Evolutionary conservation across 2,113 vertebrate species (phyloP).

Genomic region (Willisornis vidua): DNA sequence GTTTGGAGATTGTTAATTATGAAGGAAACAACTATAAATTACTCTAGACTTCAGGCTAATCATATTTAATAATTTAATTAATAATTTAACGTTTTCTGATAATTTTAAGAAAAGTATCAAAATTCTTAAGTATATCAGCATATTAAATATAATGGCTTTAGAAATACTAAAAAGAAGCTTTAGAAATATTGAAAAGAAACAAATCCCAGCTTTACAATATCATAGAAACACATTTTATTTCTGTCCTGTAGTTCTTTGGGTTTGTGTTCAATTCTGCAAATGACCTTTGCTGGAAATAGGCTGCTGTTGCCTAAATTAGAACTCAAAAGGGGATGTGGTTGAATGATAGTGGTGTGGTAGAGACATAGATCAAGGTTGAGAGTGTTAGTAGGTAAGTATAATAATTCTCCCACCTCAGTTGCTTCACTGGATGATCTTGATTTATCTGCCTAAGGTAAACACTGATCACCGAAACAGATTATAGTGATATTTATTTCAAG

Average conservation of each 20-base stretch:
- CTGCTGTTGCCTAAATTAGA: slow-evolving; percentile 52
- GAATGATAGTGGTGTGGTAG: background rate
- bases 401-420: background rate
- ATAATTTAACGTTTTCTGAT: background rate
- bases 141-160: background rate
- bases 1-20: background rate
- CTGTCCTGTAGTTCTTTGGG: slow-evolving; percentile 9
- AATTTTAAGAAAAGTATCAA: background rate
- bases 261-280: background rate
- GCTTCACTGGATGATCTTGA: background rate
- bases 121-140: background rate
- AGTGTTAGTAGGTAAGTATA: slow-evolving; percentile 31
- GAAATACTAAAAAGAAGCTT: background rate
- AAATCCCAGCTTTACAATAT: background rate
- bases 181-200: background rate
- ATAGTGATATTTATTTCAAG: background rate
- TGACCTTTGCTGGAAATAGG: slow-evolving; percentile 23
- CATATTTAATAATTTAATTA: background rate
- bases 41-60: background rate
- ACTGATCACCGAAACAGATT: background rate
- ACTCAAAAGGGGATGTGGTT: background rate
- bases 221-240: slow-evolving; percentile 36
- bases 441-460: background rate
- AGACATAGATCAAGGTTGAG: slow-evolving; percentile 26
- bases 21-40: background rate